Base-by-base conservation (phyloP, 2,797 vertebrate genomes). In the Emydoidea blandingii region DNA sequence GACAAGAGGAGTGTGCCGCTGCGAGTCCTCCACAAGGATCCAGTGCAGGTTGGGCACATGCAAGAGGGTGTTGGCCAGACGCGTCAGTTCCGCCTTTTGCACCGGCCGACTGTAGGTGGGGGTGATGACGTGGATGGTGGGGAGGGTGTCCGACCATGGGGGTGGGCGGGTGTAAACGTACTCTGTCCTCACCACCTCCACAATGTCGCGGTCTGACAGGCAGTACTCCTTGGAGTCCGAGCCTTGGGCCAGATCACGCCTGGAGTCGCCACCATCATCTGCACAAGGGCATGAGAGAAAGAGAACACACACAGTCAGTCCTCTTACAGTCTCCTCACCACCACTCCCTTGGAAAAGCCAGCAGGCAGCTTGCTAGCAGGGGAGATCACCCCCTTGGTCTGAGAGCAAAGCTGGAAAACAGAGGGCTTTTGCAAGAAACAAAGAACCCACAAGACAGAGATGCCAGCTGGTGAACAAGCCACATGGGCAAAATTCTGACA, bases 121-220 rank as follows among this genome's bases (percentile, higher is more conserved):
- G 2, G 99, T 99, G 97, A 99, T 98, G 96, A 99, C 98, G 68
- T 99, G 99, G 98, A 99, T 99, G 95, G 99, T 99, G 88, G 99
- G 99, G 92, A 99, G 98, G 72, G 99, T 99, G 68, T 99, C 99
- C 0, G 99, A 99, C 99, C 99, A 99, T 1, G 99, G 99, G 0
- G 99, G 99, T 1, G 99, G 99, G 94, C 99, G 98, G 0, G 99
- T 99, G 95, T 99, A 99, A 94, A 99, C 99, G 1, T 99, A 99
- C 96, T 99, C 99, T 52, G 99, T 99, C 98, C 99, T 99, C 97
- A 99, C 99, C 98, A 99, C 99, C 98, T 99, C 99, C 98, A 99
- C 99, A 78, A 99, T 99, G 98, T 99, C 99, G 92, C 99, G 99
- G 97, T 99, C 99, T 1, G 99, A 99, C 96, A 99, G 98, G 98